Evolutionary conservation across 1,140 invertebrate species (phyloP).

Genomic region (Ptiloglossa arizonensis): DNA sequence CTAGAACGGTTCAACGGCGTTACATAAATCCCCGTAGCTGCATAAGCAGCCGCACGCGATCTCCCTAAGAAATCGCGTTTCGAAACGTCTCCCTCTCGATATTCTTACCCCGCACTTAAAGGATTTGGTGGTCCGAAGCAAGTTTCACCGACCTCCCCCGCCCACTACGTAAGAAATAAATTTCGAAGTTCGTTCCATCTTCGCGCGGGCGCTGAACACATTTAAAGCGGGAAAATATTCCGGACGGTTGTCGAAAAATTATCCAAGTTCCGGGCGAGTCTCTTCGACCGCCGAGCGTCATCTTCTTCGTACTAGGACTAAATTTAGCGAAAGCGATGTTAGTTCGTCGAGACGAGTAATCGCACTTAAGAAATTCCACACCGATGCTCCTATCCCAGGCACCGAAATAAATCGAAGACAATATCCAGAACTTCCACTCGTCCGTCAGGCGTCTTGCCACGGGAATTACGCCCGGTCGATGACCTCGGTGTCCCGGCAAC

Average conservation of each 20-base stretch:
- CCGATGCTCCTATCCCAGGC: not conserved
- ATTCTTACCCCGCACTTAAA: not conserved
- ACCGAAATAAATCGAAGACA: conserved; percentile 28
- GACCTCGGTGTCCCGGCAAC: not conserved
- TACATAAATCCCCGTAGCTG: not conserved
- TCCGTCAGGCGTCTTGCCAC: not conserved
- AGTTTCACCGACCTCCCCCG: too few species aligned
- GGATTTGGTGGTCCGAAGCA: not conserved
- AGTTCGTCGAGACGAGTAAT: not conserved
- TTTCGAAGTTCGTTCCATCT: not conserved
- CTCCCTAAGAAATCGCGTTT: not conserved
- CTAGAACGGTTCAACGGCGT: not conserved
- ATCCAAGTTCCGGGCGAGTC: not conserved
- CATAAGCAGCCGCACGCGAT: not conserved
- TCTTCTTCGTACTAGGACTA: not conserved
- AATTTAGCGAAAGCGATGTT: conserved; percentile 18
- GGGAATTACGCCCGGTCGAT: not conserved
- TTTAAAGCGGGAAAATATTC: too few species aligned
- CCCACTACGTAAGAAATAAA: conserved; percentile 4
- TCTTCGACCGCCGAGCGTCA: not conserved
- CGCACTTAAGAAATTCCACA: not conserved
- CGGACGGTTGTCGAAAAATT: not conserved
- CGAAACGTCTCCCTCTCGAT: not conserved
- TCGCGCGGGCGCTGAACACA: too few species aligned
- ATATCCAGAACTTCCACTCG: conserved; percentile 2